Conservation (phyloP, 2,888 invertebrate species). For the Platerodrilus igneus region DNA sequence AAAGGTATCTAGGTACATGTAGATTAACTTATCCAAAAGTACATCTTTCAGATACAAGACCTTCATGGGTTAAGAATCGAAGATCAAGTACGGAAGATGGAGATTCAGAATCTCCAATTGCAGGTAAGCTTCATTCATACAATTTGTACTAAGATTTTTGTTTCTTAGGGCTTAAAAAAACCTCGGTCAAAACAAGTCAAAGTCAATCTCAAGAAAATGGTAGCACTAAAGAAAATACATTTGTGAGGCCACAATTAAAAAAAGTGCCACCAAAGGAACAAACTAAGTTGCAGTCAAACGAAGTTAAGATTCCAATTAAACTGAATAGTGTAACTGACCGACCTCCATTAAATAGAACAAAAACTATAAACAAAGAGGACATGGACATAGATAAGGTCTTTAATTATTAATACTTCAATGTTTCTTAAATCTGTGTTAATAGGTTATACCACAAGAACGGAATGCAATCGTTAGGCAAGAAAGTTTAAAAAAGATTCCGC, state of each 20-base stretch:
- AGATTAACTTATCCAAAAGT: background rate
- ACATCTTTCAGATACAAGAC: background rate
- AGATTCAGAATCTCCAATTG: too few relatives aligned
- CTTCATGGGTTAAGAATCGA: too few relatives aligned
- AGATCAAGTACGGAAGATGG: too few relatives aligned
- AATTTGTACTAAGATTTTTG: background rate
- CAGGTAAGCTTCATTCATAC: background rate
- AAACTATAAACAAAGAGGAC: slow-evolving; percentile 13
- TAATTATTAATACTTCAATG: slow-evolving; percentile 1
- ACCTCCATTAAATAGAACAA: slow-evolving; percentile 15
- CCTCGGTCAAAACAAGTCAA: background rate
- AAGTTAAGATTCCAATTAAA: slow-evolving; percentile 46
- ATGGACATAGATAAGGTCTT: slow-evolving; percentile 15
- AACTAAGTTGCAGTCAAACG: slow-evolving; percentile 37
- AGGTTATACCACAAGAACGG: slow-evolving; percentile 41
- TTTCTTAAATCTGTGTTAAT: too few relatives aligned
- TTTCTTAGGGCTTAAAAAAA: background rate
- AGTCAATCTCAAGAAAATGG: slow-evolving; percentile 40
- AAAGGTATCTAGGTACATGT: too few relatives aligned
- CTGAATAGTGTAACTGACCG: slow-evolving; percentile 44
- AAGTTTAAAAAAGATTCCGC: slow-evolving; percentile 39
- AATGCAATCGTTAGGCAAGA: slow-evolving; percentile 42
- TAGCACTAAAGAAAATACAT: slow-evolving; percentile 36
- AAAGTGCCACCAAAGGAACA: slow-evolving; percentile 42
- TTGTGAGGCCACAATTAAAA: slow-evolving; percentile 42